Conservation (phyloP, 2,797 vertebrate genomes). For the Lithobates sylvaticus region DNA sequence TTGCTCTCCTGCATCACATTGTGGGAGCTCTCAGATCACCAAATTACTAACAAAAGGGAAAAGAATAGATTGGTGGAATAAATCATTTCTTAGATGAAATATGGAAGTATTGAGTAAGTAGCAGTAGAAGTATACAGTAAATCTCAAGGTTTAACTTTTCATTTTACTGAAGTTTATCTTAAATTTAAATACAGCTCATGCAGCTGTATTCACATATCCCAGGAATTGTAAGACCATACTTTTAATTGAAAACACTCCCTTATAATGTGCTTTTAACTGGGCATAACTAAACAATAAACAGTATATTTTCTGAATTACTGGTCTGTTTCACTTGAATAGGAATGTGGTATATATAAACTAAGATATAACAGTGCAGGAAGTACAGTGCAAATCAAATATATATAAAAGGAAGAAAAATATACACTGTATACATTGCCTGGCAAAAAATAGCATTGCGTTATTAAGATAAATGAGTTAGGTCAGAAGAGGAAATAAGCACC, state of each 20-base stretch:
- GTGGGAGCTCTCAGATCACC: too few species aligned
- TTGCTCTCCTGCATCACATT: too few species aligned
- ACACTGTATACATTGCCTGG: neutral
- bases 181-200: too few species aligned
- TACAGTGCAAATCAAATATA: neutral
- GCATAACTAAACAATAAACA: conserved; percentile 18
- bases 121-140: too few species aligned
- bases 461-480: neutral
- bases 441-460: neutral
- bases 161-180: too few species aligned
- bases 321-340: neutral
- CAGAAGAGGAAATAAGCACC: neutral
- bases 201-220: too few species aligned
- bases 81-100: too few species aligned
- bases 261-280: conserved; percentile 13
- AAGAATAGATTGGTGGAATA: too few species aligned
- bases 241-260: conserved; percentile 34
- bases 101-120: too few species aligned
- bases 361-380: neutral
- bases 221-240: neutral
- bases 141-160: too few species aligned
- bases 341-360: conserved; percentile 18
- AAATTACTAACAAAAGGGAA: too few species aligned
- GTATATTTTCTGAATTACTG: conserved; percentile 7
- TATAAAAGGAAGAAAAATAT: neutral